These are phyloP conservation scores for Scaptomyza caliginosa DNA, from an alignment of 2,888 invertebrate species.

Conservation along the genomic window DNA sequence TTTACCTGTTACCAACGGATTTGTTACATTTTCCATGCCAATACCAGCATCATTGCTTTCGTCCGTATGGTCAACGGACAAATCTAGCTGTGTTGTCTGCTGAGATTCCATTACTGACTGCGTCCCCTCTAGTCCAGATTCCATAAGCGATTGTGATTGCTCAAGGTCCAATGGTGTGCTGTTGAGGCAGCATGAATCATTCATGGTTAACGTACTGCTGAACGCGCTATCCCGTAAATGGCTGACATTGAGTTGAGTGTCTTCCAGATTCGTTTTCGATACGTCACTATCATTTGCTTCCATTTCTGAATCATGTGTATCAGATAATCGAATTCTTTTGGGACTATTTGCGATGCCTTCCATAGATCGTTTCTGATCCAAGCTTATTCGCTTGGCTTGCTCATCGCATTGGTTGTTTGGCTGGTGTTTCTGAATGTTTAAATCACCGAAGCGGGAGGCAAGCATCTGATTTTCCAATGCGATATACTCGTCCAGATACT, in stretches of 20 bases:
- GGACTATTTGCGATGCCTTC: constrained; percentile 1
- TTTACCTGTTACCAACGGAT: constrained; percentile 57
- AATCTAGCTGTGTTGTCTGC: not conserved
- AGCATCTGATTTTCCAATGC: constrained; percentile 78
- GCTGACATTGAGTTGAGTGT: constrained; percentile 8
- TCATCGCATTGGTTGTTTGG: not conserved
- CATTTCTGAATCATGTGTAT: not conserved
- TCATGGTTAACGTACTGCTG: constrained; percentile 41
- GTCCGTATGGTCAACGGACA: not conserved
- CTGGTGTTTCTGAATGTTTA: not conserved
- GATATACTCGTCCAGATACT: constrained; percentile 79
- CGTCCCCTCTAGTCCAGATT: not conserved
- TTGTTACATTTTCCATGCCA: constrained; percentile 42
- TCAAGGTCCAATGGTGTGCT: constrained; percentile 30
- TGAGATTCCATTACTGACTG: not conserved
- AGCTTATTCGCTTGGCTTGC: constrained; percentile 16
- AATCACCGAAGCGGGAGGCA: constrained; percentile 51
- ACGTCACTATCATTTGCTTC: not conserved
- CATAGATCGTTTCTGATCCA: constrained; percentile 1
- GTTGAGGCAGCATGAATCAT: constrained; percentile 43
- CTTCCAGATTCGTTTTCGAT: constrained; percentile 31
- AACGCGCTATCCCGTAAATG: constrained; percentile 13
- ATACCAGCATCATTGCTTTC: constrained; percentile 40
- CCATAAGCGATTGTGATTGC: not conserved
- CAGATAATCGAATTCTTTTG: constrained; percentile 2